Percentiles rank a stretch among this genome's conserved stretches.
Conservation (phyloP, 1,140 invertebrate species). For the Magallana ariakensis region DNA sequence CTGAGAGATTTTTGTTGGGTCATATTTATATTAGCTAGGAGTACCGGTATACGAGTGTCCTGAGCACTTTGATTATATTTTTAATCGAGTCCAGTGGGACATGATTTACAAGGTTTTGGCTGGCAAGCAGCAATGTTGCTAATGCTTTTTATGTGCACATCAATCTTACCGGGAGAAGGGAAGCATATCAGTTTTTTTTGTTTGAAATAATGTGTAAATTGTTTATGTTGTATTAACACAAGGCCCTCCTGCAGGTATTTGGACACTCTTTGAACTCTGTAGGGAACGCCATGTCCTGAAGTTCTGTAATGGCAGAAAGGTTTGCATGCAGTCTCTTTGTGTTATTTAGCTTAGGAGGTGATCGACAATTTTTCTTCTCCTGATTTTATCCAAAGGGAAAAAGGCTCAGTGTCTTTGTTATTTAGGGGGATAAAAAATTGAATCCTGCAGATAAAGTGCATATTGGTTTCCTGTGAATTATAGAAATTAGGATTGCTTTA, state of each 20-base stretch:
- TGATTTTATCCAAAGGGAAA: too few relatives aligned
- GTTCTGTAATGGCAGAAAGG: not conserved
- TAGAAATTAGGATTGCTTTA: not conserved
- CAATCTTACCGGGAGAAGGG: not conserved
- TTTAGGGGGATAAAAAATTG: too few relatives aligned
- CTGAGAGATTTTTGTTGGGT: too few relatives aligned
- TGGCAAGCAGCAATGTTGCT: not conserved
- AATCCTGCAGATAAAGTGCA: too few relatives aligned
- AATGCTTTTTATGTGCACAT: conserved; percentile 31
- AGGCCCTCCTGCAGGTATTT: conserved; percentile 21
- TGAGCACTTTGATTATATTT: not conserved
- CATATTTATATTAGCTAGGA: too few relatives aligned
- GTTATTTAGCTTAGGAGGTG: too few relatives aligned
- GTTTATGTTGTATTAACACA: conserved; percentile 29
- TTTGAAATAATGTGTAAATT: conserved; percentile 38
- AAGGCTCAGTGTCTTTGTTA: too few relatives aligned
- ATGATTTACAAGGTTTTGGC: not conserved
- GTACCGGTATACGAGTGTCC: too few relatives aligned
- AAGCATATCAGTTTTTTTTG: conserved; percentile 37
- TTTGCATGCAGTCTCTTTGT: too few relatives aligned
- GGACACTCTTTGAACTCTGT: conserved; percentile 23
- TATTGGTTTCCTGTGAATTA: not conserved
- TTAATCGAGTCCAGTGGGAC: not conserved
- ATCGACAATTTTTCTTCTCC: too few relatives aligned
- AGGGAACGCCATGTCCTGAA: not conserved